Conservation (phyloP, 53 echinoderm and acorn worm genomes). For the Holothuria scabra region DNA sequence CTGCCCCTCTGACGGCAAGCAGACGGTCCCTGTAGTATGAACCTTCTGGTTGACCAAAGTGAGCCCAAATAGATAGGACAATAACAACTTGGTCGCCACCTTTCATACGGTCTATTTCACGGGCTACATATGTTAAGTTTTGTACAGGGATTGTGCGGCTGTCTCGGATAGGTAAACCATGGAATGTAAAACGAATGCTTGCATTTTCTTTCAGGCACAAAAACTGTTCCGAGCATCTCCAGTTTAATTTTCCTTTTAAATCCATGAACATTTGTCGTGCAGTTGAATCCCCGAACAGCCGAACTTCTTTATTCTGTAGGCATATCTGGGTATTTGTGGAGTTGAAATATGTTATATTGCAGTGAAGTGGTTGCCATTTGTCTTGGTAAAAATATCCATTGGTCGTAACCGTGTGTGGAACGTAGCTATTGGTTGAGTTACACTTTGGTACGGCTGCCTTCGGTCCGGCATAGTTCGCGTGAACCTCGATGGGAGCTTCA, state of each 20-base stretch:
- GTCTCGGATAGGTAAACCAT: slow-evolving; percentile 48
- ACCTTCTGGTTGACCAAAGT: slow-evolving; percentile 48
- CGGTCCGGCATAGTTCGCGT: too few species aligned
- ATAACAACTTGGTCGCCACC: slow-evolving; percentile 19
- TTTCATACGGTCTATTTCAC: slow-evolving; percentile 42
- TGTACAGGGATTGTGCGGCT: slow-evolving; percentile 3
- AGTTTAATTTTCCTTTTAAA: slow-evolving; percentile 3
- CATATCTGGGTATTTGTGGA: not conserved
- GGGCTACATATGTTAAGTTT: slow-evolving; percentile 43
- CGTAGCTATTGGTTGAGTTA: not conserved
- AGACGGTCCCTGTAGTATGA: slow-evolving; percentile 53
- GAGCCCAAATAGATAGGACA: slow-evolving; percentile 53
- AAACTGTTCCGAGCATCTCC: not conserved
- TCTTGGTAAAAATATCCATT: not conserved
- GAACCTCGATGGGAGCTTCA: too few species aligned
- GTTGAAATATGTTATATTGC: not conserved
- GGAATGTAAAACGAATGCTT: slow-evolving; percentile 37
- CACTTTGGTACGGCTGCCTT: not conserved
- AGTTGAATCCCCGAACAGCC: slow-evolving; percentile 56
- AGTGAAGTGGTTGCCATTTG: slow-evolving; percentile 14
- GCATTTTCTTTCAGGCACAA: not conserved
- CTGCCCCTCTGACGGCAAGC: slow-evolving; percentile 20
- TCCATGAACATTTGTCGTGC: slow-evolving; percentile 46
- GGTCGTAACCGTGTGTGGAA: not conserved
- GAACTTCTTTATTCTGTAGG: slow-evolving; percentile 35